Conservation (phyloP, 2,888 invertebrate genomes). For the Hedychridium roseum region DNA sequence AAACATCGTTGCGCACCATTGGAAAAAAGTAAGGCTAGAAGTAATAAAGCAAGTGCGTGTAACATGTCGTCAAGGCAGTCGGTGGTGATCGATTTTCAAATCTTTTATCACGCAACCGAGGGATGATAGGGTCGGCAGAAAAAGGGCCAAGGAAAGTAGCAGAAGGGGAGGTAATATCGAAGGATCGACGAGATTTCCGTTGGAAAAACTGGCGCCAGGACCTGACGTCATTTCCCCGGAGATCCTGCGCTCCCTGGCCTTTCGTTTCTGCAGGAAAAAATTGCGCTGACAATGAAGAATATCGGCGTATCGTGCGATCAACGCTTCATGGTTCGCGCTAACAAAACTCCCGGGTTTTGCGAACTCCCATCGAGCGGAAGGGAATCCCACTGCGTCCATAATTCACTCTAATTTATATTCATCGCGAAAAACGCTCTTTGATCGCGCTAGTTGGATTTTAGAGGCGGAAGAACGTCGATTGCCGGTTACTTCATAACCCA, state of each 20-base stretch:
- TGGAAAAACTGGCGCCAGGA: constrained; percentile 15
- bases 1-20: background rate
- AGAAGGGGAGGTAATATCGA: constrained; percentile 11
- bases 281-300: no score
- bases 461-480: background rate
- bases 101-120: no score
- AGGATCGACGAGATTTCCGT: constrained; percentile 10
- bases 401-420: background rate
- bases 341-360: constrained; percentile 1
- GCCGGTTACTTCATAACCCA: background rate
- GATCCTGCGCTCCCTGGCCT: background rate
- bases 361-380: constrained; percentile 16
- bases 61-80: no score
- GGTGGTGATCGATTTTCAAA: no score
- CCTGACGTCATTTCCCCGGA: constrained; percentile 9
- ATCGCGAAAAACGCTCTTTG: no score
- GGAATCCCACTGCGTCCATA: constrained; percentile 19
- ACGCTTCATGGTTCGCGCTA: constrained; percentile 15
- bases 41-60: no score
- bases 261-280: background rate
- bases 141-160: no score
- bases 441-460: no score
- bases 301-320: background rate
- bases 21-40: no score
- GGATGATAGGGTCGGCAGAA: no score